Percentiles rank a stretch among this genome's conserved stretches.
These are phyloP conservation scores for Neocrepidodera transversa DNA, from an alignment of 2,888 invertebrate genomes.

Conservation along the genomic window DNA sequence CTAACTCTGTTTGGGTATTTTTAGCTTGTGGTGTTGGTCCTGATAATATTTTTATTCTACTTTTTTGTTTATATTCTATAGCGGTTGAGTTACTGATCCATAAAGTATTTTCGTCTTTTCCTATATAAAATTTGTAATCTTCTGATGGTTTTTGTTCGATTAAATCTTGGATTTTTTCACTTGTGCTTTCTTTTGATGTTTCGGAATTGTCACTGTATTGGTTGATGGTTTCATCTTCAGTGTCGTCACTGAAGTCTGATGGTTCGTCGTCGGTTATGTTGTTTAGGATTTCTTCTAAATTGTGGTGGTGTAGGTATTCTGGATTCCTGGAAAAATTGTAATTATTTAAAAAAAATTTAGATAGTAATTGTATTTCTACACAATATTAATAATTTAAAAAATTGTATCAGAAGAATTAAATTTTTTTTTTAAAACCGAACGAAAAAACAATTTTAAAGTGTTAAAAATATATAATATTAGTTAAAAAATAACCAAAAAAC, in stretches of 20 bases:
- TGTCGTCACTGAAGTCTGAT: not conserved
- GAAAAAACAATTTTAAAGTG: too few species aligned
- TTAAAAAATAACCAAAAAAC: too few species aligned
- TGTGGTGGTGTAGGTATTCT: not conserved
- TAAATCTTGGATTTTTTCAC: constrained; percentile 3
- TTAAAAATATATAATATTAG: too few species aligned
- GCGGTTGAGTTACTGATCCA: not conserved
- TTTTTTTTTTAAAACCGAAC: too few species aligned
- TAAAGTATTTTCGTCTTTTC: not conserved
- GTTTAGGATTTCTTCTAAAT: not conserved
- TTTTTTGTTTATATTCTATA: not conserved
- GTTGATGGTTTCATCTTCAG: constrained; percentile 2
- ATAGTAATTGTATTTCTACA: not conserved
- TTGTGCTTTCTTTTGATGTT: constrained; percentile 6
- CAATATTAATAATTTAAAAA: too few species aligned
- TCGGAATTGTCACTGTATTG: constrained; percentile 3
- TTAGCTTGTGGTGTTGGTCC: constrained; percentile 3
- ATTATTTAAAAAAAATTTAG: too few species aligned
- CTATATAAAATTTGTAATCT: constrained; percentile 7
- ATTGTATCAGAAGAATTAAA: too few species aligned
- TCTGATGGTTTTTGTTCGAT: not conserved
- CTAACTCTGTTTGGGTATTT: not conserved
- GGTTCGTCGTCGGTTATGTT: not conserved
- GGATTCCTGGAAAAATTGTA: constrained; percentile 6
- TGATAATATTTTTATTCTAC: not conserved